Conservation (phyloP, 2,888 invertebrate species). For the Eilema depressum region DNA sequence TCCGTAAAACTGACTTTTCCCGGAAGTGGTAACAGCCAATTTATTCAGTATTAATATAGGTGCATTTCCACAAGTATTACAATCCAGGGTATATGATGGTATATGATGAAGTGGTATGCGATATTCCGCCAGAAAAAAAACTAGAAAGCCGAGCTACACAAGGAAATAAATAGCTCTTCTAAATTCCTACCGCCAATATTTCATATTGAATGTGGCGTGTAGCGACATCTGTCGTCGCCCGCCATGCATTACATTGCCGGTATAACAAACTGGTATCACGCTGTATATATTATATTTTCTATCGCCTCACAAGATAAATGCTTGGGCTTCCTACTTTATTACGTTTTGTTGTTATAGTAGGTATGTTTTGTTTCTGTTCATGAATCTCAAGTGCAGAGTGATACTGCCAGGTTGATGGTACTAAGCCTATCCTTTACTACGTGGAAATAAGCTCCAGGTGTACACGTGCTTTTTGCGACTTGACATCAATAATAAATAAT, state of each 20-base stretch:
- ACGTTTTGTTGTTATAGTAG: neutral
- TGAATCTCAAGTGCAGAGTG: neutral
- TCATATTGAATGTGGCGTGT: constrained; percentile 32
- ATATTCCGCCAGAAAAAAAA: constrained; percentile 8
- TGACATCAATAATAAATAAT: too few species aligned
- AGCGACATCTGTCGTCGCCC: constrained; percentile 26
- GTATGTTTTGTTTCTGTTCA: neutral
- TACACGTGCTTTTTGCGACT: too few species aligned
- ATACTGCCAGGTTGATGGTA: too few species aligned
- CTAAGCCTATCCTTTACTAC: too few species aligned
- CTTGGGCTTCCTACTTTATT: constrained; percentile 9
- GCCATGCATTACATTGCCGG: constrained; percentile 19
- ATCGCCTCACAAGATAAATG: constrained; percentile 18
- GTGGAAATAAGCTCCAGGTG: too few species aligned
- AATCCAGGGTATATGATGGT: neutral
- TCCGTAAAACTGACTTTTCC: too few species aligned
- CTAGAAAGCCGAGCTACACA: neutral
- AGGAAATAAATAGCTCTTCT: constrained; percentile 15
- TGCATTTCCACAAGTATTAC: neutral
- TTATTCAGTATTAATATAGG: too few species aligned
- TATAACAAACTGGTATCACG: constrained; percentile 16
- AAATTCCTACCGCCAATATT: constrained; percentile 26
- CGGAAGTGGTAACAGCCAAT: too few species aligned
- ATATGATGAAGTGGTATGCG: too few species aligned
- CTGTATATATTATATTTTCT: constrained; percentile 22